phyloP scores from a whole-genome alignment of 2,888 invertebrate genomes.

The Byasa hedistus region DNA sequence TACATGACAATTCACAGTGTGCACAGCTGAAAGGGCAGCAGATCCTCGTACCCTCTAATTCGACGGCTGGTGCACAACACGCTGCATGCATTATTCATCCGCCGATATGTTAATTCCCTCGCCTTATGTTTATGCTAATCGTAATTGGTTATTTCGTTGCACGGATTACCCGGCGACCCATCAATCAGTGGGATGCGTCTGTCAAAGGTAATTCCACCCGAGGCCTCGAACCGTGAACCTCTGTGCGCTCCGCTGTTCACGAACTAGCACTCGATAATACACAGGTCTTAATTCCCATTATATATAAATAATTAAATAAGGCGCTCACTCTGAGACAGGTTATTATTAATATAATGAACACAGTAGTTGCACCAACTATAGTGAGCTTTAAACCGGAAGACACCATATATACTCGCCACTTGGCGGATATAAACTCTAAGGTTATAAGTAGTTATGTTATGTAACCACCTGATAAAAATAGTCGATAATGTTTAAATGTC shows the following conservation, averaged over 20 bases:
- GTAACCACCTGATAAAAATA: no score
- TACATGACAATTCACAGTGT: constrained; percentile 46
- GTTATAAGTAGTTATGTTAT: no score
- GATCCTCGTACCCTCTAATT: constrained; percentile 60
- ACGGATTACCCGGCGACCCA: constrained; percentile 55
- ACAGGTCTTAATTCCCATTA: no score
- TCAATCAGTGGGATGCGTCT: constrained; percentile 61
- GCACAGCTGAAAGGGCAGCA: constrained; percentile 42
- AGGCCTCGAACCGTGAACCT: constrained; percentile 26
- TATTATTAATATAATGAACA: no score
- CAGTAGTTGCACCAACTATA: no score
- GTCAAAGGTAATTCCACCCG: constrained; percentile 53
- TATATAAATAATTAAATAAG: no score
- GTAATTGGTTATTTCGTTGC: constrained; percentile 75
- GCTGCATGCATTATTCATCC: constrained; percentile 68
- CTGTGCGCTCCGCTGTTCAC: background rate
- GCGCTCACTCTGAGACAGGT: no score
- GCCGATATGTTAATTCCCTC: constrained; percentile 71
- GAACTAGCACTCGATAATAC: no score
- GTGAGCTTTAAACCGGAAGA: no score
- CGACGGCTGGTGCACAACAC: constrained; percentile 49
- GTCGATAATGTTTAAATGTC: no score
- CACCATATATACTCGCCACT: no score
- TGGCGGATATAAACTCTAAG: no score
- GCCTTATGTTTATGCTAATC: constrained; percentile 77